A percentile compares a stretch with the other conserved stretches of the same genome.
Evolutionary conservation across 2,888 invertebrate species (phyloP).

Genomic region (Megalurothrips usitatus): DNA sequence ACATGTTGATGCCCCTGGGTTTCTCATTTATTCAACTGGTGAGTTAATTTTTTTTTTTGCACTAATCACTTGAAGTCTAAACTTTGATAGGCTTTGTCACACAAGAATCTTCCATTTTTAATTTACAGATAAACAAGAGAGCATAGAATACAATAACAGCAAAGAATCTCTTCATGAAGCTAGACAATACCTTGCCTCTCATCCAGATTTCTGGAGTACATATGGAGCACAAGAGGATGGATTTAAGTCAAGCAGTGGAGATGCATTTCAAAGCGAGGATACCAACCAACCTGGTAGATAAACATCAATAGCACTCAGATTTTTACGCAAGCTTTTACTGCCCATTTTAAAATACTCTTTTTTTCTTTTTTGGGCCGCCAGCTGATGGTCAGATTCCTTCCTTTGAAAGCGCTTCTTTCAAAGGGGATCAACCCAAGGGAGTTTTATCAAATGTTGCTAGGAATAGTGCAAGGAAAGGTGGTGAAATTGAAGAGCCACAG

Average conservation of each 20-base stretch:
- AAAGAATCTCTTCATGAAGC: neutral
- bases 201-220: neutral
- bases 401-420: neutral
- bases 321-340: no score
- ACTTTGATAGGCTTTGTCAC: neutral
- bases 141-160: neutral
- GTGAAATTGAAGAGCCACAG: neutral
- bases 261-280: slow-evolving; percentile 45
- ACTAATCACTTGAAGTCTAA: neutral
- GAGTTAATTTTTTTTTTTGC: slow-evolving; percentile 36
- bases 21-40: slow-evolving; percentile 67
- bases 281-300: no score
- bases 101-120: slow-evolving; percentile 27
- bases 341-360: neutral
- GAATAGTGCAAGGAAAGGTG: neutral
- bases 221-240: slow-evolving; percentile 2
- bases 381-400: neutral
- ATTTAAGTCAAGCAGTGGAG: neutral
- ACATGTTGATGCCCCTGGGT: slow-evolving; percentile 65
- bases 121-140: slow-evolving; percentile 49
- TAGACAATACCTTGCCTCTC: neutral
- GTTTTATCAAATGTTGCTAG: neutral
- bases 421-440: neutral
- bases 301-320: no score
- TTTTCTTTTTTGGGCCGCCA: neutral